phyloP scores from a whole-genome alignment of 2,888 invertebrate species.

The Polyommatus iphigenia region DNA sequence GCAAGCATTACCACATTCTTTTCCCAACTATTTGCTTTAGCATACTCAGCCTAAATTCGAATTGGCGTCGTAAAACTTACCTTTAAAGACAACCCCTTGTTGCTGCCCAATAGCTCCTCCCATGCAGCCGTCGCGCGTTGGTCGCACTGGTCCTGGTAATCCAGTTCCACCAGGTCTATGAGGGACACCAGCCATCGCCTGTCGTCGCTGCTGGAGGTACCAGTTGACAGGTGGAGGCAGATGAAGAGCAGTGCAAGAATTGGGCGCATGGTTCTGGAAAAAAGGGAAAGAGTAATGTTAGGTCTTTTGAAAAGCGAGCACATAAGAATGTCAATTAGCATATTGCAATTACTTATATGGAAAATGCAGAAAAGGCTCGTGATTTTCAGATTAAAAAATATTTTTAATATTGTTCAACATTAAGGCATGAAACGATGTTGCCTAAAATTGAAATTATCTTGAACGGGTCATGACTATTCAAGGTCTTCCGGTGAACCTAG shows the following conservation, averaged over 20 bases:
- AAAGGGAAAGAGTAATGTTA: slow-evolving; percentile 30
- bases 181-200: slow-evolving; percentile 62
- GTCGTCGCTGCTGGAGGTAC: slow-evolving; percentile 63
- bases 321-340: too few species aligned
- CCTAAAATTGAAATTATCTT: too few species aligned
- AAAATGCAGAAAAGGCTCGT: too few species aligned
- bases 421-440: too few species aligned
- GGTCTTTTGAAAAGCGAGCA: background rate
- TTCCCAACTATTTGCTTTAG: too few species aligned
- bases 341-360: too few species aligned
- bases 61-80: slow-evolving; percentile 43
- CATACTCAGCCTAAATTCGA: too few species aligned
- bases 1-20: too few species aligned
- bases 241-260: slow-evolving; percentile 53
- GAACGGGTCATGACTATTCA: too few species aligned
- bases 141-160: slow-evolving; percentile 72
- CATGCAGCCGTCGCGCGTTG: slow-evolving; percentile 64
- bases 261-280: slow-evolving; percentile 62
- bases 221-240: slow-evolving; percentile 61
- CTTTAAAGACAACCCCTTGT: slow-evolving; percentile 59
- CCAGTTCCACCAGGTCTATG: slow-evolving; percentile 69
- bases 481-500: too few species aligned
- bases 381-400: too few species aligned
- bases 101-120: slow-evolving; percentile 63
- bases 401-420: too few species aligned